Evolutionary conservation across 2,113 vertebrate genomes (phyloP).

Genomic region (Nycticorax nycticorax): DNA sequence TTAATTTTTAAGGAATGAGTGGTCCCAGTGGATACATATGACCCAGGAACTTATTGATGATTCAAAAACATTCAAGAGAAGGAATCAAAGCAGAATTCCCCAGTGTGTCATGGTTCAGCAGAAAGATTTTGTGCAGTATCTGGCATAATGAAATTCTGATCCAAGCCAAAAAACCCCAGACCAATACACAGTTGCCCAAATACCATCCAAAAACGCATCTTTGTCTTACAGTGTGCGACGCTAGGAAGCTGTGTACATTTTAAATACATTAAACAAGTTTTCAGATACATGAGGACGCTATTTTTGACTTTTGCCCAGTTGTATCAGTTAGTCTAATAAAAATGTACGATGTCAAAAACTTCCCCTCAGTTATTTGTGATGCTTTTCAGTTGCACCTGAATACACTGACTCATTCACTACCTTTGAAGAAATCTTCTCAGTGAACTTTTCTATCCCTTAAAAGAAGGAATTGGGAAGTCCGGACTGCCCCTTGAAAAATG

Average conservation of each 20-base stretch:
- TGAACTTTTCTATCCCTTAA: neutral
- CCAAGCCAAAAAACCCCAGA: neutral
- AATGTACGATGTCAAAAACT: neutral
- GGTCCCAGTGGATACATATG: neutral
- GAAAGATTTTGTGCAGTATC: neutral
- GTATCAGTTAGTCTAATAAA: neutral
- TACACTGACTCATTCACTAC: neutral
- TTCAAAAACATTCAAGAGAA: neutral
- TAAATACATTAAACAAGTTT: neutral
- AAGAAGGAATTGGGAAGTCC: neutral
- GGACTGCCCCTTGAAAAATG: neutral
- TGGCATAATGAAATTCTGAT: neutral
- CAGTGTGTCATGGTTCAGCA: neutral
- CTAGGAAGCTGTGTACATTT: neutral
- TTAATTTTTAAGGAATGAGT: neutral
- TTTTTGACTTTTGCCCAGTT: neutral
- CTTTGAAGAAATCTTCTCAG: neutral
- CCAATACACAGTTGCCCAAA: neutral
- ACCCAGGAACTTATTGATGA: neutral
- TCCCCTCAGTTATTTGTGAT: neutral
- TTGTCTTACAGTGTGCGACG: neutral
- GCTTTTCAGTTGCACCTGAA: neutral
- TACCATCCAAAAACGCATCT: neutral
- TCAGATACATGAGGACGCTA: neutral
- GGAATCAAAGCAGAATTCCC: neutral